phyloP scores from a whole-genome alignment of 2,888 invertebrate genomes.

The Apomyelois bistriatella region DNA sequence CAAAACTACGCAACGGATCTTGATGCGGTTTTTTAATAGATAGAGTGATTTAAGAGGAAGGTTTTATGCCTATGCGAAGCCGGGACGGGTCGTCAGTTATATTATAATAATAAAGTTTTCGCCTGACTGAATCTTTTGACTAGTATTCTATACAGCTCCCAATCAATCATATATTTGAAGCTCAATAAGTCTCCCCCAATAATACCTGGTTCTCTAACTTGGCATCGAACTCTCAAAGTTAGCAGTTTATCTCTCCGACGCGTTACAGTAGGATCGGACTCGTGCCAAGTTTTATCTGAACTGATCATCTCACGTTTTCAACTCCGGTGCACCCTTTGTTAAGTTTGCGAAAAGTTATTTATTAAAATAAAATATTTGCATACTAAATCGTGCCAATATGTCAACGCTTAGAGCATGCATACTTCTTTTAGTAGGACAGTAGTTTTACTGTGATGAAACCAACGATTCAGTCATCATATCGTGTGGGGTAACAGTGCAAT shows the following conservation, averaged over 20 bases:
- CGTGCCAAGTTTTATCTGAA: not conserved
- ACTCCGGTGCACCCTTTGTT: not conserved
- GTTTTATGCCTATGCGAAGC: too few species aligned
- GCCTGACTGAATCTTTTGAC: not conserved
- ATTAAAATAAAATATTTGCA: not conserved
- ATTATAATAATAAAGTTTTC: too few species aligned
- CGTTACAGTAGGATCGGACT: not conserved
- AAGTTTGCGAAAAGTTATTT: not conserved
- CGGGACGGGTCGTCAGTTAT: too few species aligned
- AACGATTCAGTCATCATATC: too few species aligned
- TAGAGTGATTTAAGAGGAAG: too few species aligned
- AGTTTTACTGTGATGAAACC: too few species aligned
- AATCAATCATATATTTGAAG: not conserved
- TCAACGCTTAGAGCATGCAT: too few species aligned
- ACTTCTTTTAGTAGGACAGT: too few species aligned
- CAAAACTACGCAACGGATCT: too few species aligned
- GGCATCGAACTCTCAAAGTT: not conserved
- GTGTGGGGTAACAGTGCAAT: too few species aligned
- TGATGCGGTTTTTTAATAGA: too few species aligned
- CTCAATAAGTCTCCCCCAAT: too few species aligned
- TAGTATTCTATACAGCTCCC: not conserved
- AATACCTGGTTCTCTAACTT: not conserved
- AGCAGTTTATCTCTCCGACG: not conserved
- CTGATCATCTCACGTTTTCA: constrained; percentile 5
- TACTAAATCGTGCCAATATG: not conserved